Base-by-base conservation (phyloP, 2,113 vertebrate species). In the Nothoprocta pentlandii region DNA sequence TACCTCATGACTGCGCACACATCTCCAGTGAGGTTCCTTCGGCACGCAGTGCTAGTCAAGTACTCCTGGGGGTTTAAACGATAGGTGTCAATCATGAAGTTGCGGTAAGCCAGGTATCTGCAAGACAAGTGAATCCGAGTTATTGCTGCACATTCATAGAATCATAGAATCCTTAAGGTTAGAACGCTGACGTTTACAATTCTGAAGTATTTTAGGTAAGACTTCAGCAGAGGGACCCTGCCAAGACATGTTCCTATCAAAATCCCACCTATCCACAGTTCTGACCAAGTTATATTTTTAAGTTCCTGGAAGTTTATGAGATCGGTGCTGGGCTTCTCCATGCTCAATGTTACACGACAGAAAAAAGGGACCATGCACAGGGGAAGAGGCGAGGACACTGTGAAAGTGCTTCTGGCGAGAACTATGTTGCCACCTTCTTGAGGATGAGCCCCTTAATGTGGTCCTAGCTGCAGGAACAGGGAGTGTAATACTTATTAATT, bases 71-170 rank as follows among this genome's bases (percentile, higher is more conserved):
- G 99, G 97, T 99, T 99, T 21, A 99, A 97, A 39, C 99, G 98
- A 12, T 99, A 99, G 0, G 99, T 99, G 96, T 99, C 99, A 3
- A 99, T 99, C 99, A 99, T 99, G 97, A 99, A 99, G 98, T 99
- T 99, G 46, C 99, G 98, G 94, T 99, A 99, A 15, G 99, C 99
- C 97, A 99, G 91, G 96, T 99, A 99, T 98, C 99, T 99, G 97
- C 81, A 86, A 79, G 32, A 30, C 28, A 74, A 3, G 1, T 0
- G 14, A 8, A 1, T 89, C 4, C 4, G 2, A 26, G 4, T 2
- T 67, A 21, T 19, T 0, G 19, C 10, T 16, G 7, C 3, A 22
- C 36, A 39, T 39, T 39, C 36, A 39, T 8, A 39, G 36, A 39
- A 39, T 39, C 36, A 39, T 39, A 39, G 36, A 39, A 39, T 39